Evolutionary conservation across 2,888 invertebrate genomes (phyloP).

Genomic region (Abscondita cerata): DNA sequence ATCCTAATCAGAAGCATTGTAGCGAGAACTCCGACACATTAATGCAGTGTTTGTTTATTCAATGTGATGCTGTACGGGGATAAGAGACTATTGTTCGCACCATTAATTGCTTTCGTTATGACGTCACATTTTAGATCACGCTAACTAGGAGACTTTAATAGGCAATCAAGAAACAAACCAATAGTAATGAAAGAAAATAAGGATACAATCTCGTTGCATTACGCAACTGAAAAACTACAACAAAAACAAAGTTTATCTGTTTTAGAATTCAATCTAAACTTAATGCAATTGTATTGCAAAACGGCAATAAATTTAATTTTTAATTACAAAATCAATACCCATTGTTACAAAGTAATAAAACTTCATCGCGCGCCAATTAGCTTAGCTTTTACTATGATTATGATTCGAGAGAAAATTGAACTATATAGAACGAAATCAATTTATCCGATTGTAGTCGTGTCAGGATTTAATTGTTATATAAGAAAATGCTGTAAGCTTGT

Average conservation of each 20-base stretch:
- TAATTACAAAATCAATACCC: no score
- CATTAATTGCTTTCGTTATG: conserved; percentile 49
- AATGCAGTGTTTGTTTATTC: conserved; percentile 51
- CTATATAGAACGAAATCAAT: conserved; percentile 10
- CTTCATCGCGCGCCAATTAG: no score
- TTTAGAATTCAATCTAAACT: no score
- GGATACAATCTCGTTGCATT: conserved; percentile 2
- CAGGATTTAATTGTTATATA: conserved; percentile 10
- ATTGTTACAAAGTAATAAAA: no score
- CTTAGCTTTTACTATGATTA: no score
- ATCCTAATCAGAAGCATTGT: conserved; percentile 53
- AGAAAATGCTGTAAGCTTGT: conserved; percentile 25
- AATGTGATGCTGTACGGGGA: conserved; percentile 46
- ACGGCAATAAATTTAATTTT: no score
- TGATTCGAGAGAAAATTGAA: not conserved
- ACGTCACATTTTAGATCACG: conserved; percentile 37
- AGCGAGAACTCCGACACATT: conserved; percentile 44
- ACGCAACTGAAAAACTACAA: no score
- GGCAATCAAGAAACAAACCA: conserved; percentile 15
- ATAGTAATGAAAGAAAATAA: conserved; percentile 4
- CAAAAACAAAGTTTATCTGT: no score
- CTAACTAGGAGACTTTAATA: conserved; percentile 22
- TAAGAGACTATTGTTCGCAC: conserved; percentile 50
- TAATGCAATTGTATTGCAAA: no score
- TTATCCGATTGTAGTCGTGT: conserved; percentile 17